A percentile compares a stretch with the other conserved stretches of the same genome.
These are phyloP conservation scores for Hemitrygon akajei DNA, from an alignment of 2,797 vertebrate genomes.

Conservation along the genomic window DNA sequence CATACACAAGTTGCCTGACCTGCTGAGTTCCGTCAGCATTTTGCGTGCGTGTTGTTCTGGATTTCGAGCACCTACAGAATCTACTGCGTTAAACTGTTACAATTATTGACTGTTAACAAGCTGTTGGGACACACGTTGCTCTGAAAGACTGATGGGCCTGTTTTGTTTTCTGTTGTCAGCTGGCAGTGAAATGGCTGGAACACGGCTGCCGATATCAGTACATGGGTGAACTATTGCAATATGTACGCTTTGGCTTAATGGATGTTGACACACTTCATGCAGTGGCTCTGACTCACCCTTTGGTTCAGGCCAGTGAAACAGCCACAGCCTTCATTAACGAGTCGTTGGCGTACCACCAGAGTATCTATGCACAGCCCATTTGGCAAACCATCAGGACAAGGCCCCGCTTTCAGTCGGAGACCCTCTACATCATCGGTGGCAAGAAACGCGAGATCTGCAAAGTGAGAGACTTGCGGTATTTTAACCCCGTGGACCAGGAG, in stretches of 20 bases:
- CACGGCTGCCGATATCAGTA: constrained; percentile 84
- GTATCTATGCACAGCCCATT: constrained; percentile 82
- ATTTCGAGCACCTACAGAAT: too few species aligned
- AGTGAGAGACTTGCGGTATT: constrained; percentile 82
- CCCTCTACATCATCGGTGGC: constrained; percentile 82
- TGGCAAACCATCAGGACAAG: constrained; percentile 80
- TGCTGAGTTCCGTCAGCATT: too few species aligned
- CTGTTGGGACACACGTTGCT: too few species aligned
- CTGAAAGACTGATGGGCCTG: background rate
- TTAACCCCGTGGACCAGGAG: constrained; percentile 79
- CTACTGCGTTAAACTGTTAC: too few species aligned
- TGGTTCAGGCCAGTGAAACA: constrained; percentile 74
- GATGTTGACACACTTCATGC: constrained; percentile 76
- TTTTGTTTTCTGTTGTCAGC: constrained; percentile 51
- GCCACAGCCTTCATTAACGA: constrained; percentile 77
- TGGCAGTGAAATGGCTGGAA: constrained; percentile 87
- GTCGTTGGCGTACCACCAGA: constrained; percentile 84
- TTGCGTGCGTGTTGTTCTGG: too few species aligned
- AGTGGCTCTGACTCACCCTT: constrained; percentile 70
- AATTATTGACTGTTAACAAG: background rate
- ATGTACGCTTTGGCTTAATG: constrained; percentile 90
- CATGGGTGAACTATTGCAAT: constrained; percentile 82
- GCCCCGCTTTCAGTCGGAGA: constrained; percentile 83
- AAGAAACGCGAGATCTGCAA: constrained; percentile 85
- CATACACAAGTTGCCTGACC: too few species aligned